A percentile compares a stretch with the other conserved stretches of the same genome.
Conservation (phyloP, 2,797 vertebrate species). For the Gephyroberyx darwinii region DNA sequence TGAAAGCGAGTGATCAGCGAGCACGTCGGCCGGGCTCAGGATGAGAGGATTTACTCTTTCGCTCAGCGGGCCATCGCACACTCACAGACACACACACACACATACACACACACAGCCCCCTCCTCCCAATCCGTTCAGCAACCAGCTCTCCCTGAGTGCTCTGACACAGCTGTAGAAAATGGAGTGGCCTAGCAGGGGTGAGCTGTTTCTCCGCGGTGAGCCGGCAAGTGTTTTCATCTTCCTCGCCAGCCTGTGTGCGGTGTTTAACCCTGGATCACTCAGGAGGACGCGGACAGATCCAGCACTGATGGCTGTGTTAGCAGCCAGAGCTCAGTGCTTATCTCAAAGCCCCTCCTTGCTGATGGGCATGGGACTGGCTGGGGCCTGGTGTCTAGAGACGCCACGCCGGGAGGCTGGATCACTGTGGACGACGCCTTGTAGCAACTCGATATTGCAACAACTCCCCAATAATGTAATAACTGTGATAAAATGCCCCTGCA, state of each 20-base stretch:
- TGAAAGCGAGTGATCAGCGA: constrained; percentile 67
- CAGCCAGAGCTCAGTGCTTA: constrained; percentile 25
- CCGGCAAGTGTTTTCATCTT: constrained; percentile 66
- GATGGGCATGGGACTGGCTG: not conserved
- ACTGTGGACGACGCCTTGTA: no score
- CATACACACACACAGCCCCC: constrained; percentile 29
- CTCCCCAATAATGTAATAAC: not conserved
- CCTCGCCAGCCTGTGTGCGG: constrained; percentile 31
- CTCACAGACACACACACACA: constrained; percentile 46
- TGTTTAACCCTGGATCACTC: constrained; percentile 64
- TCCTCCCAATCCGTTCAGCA: constrained; percentile 55
- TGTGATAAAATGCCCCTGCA: no score
- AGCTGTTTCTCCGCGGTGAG: constrained; percentile 52
- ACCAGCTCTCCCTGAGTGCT: constrained; percentile 63
- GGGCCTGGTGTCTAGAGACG: not conserved
- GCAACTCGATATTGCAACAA: no score
- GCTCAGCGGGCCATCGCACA: constrained; percentile 55
- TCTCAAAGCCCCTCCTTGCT: not conserved
- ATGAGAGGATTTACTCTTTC: constrained; percentile 68
- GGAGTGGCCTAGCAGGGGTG: constrained; percentile 61
- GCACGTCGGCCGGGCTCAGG: constrained; percentile 68
- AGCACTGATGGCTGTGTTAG: constrained; percentile 54
- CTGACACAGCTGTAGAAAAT: constrained; percentile 62
- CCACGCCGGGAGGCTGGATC: not conserved
- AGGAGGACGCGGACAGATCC: constrained; percentile 52